Base-by-base conservation (phyloP, 2,888 invertebrate species). In the Coelogynopora nodosa region DNA sequence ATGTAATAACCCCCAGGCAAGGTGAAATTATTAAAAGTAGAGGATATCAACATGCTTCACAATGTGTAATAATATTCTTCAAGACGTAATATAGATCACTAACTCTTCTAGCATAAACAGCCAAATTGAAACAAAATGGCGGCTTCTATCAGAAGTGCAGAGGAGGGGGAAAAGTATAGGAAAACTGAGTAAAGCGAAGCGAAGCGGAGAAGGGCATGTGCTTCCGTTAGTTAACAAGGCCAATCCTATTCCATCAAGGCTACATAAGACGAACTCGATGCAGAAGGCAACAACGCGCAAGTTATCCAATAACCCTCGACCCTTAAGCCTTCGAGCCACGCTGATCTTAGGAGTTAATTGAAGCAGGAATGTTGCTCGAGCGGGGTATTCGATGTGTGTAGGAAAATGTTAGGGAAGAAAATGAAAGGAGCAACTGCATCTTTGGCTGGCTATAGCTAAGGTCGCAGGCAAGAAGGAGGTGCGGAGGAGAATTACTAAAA, bases 261-360 rank as follows among this genome's bases (percentile, higher is more conserved):
- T 49, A 49, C 5, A 18, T 18, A 18, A 18, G 49, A 18, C 5
- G 49, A 18, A 49, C 49, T 49, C 49, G 74, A 5, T 23, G 23
- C 5, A 74, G 23, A 23, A 5, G 74, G 5, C 74, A 74, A 26
- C 74, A 74, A 74, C 74, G 18, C 74, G 74, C 74, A 26, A 23
- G 23, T 74, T 74, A 74, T 26, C 74, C 74, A 74, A 74, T 23
- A 74, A 74, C 74, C 27, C 74, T 74, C 5, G 74, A 74, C 74
- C 74, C 74, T 74, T 74, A 74, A 74, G 74, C 74, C 74, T 74
- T 74, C 74, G 27, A 74, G 74, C 74, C 74, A 74, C 23, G 74
- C 5, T 74, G 74, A 74, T 74, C 74, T 74, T 26, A 74, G n/a
- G 74, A 74, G 74, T 74, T 74, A 74, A 74, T 74, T 74, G 74